Base-by-base conservation (phyloP, 2,113 vertebrate genomes). In the Notarius lentiginosus region DNA sequence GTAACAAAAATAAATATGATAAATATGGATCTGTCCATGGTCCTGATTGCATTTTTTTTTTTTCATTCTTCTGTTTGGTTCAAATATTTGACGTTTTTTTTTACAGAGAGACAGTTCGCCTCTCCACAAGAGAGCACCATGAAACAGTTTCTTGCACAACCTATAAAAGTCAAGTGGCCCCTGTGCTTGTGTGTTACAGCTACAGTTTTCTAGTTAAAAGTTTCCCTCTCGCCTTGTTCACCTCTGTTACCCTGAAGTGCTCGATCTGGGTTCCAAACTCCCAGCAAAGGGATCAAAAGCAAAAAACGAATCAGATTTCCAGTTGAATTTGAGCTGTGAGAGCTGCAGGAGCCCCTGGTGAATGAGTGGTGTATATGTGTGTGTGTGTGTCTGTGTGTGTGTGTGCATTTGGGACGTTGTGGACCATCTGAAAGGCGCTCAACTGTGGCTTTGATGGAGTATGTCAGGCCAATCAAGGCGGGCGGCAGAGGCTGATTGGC, bases 381-480 rank as follows among this genome's bases (percentile, higher is more conserved):
- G 47, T 20, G 17, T 51, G 75, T 34, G 63, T 49, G 60, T 27
- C 49, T 79, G 34, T 22, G 10, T 41, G 51, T 41, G 20, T 58
- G 79, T 58, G 79, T 91, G 91, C 90, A 91, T 92, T 91, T 92
- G 88, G 89, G 91, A 84, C 84, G 83, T 83, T 87, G 89, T 41
- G 55, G 68, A 70, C 79, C 90, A 88, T 86, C 80, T 83, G 86
- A 83, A 75, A 84, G 63, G 53, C 72, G 91, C 90, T 94, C 93
- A 92, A 93, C 91, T 92, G 65, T 89, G 90, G 91, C 91, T 94
- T 94, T 95, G 94, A 96, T 94, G 92, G 94, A 95, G 94, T 94
- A 95, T 95, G 94, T 95, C 94, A 95, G 94, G 92, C 93, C 95
- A 95, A 96, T 95, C 95, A 95, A 93, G 91, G 92, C 87, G 81